Evolutionary conservation across 2,797 vertebrate genomes (phyloP), one percentile per base, ranked within the genome.

Genomic region (Liasis olivaceus): DNA sequence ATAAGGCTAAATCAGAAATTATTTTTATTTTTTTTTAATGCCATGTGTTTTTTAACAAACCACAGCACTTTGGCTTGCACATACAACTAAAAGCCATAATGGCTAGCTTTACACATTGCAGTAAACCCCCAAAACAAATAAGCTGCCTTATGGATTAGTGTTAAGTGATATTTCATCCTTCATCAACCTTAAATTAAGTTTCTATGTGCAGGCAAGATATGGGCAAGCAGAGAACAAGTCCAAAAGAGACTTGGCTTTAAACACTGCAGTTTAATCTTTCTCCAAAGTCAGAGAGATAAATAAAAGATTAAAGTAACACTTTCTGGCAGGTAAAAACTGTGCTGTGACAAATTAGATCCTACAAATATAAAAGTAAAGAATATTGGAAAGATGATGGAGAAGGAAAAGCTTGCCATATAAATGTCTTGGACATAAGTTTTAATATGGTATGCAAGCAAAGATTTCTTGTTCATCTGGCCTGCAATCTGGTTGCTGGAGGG

Each of bases 361-460:
- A 66, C 94, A 94, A 96, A 96, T 95, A 20, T 92, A 95, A 95
- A 94, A 89, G 92, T 94, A 94, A 90, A 94, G 88, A 0, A 94
- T 94, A 60, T 85, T 85, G 92, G 93, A 84, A 87, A 93, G 95
- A 94, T 95, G 86, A 77, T 5, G 51, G 95, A 95, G 92, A 84
- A 31, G 91, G 94, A 93, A 94, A 90, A 94, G 93, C 89, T 94
- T 91, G 94, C 89, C 94, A 93, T 91, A 94, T 91, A 92, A 92
- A 91, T 90, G 94, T 81, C 95, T 96, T 94, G 85, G 88, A 96
- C 95, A 95, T 93, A 95, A 87, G 96, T 84, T 96, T 96, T 96
- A 96, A 96, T 95, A 93, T 56, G 94, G 63, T 93, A 93, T 92
- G 93, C 94, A 94, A 94, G 95, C 94, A 96, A 96, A 95, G 93